phyloP scores from a whole-genome alignment of 2,888 invertebrate species.

The Oscheius sp. region DNA sequence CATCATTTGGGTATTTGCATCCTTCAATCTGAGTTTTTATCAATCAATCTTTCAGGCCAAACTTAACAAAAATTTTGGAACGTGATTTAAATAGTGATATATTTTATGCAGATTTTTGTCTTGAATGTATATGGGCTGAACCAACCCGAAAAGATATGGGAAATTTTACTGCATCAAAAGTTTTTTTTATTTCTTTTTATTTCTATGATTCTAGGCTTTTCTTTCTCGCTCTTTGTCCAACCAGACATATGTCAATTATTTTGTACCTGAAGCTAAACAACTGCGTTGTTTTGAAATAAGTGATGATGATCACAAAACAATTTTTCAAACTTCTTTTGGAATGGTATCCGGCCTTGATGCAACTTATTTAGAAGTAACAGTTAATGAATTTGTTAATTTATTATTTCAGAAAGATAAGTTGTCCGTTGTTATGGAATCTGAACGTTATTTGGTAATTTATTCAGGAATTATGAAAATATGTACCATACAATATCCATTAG shows the following conservation, averaged over 20 bases:
- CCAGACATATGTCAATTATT: constrained; percentile 10
- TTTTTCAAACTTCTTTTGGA: neutral
- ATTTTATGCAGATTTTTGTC: constrained; percentile 84
- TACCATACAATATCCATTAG: neutral
- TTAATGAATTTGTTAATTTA: neutral
- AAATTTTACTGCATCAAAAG: constrained; percentile 10
- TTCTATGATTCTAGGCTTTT: constrained; percentile 9
- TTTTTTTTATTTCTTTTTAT: neutral
- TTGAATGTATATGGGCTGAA: constrained; percentile 90
- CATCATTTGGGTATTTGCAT: neutral
- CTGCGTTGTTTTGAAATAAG: neutral
- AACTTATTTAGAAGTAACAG: neutral
- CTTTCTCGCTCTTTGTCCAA: constrained; percentile 17
- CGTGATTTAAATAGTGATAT: constrained; percentile 74
- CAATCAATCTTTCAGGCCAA: constrained; percentile 2
- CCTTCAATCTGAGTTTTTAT: neutral
- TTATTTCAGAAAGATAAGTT: constrained; percentile 12
- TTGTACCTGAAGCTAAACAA: neutral
- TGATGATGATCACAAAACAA: constrained; percentile 1
- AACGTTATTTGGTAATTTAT: neutral
- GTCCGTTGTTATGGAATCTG: constrained; percentile 15
- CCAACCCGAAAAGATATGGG: constrained; percentile 34
- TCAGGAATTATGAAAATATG: constrained; percentile 7
- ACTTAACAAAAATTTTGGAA: constrained; percentile 22
- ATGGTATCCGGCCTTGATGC: constrained; percentile 14